Evolutionary conservation across 2,113 vertebrate genomes (phyloP), one percentile per base, ranked within the genome.

Genomic region (Sialia sialis): DNA sequence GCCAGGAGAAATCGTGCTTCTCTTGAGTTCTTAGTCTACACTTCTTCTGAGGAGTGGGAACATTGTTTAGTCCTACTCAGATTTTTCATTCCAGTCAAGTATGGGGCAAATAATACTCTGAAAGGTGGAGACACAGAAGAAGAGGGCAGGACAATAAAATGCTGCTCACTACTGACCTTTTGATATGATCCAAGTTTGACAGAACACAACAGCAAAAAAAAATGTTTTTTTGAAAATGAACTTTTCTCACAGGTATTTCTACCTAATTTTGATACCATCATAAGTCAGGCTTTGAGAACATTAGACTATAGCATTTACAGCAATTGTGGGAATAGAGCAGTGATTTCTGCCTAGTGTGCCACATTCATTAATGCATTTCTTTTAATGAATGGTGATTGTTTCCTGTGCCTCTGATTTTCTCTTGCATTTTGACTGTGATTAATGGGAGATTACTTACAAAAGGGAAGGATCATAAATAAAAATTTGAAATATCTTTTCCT

Each of bases 301-400:
- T 58, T 32, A 54, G 49, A 58, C 27, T 46, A 52, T 7, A 56
- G 32, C 29, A 38, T 62, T 80, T 75, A 46, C 26, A 52, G 67
- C 17, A 56, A 29, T 49, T 83, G 22, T 11, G 25, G 38, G 64
- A 88, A 36, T 69, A 41, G 38, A 62, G 7, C 41, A 70, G 39
- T 64, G 49, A 85, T 85, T 92, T 85, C 62, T 88, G 36, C 67
- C 44, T 58, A 10, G 21, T 54, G 38, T 75, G 13, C 29, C 34
- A 36, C 17, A 13, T 66, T 77, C 8, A 21, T 81, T 81, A 66
- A 75, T 87, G 4, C 5, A 12, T 67, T 84, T 66, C 1, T 86
- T 69, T 64, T 62, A 81, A 83, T 36, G 49, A 84, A 51, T 48
- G 30, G 38, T 74, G 52, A 62, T 94, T 93, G 39, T 94, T 90